phyloP scores from a whole-genome alignment of 2,888 invertebrate species.

The Lasioglossum leucozonium region DNA sequence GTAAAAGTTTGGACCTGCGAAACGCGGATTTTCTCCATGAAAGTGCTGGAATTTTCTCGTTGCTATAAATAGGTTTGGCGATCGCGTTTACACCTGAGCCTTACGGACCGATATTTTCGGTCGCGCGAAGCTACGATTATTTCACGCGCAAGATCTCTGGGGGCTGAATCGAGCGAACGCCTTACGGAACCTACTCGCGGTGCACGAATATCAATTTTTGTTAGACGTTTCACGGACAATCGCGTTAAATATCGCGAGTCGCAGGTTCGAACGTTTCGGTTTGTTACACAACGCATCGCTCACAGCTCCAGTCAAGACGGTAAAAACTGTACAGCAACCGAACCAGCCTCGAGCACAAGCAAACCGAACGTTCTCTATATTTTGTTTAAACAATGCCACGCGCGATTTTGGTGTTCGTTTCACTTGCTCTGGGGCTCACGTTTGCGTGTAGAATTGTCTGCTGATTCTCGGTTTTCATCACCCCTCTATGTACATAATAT shows the following conservation, averaged over 20 bases:
- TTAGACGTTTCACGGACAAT: background rate
- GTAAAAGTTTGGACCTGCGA: background rate
- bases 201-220: background rate
- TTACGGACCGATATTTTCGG: background rate
- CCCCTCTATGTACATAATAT: slow-evolving; percentile 4
- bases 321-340: background rate
- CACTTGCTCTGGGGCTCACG: no score
- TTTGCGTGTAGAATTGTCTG: background rate
- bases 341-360: background rate
- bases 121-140: background rate
- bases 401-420: background rate
- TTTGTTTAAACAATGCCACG: slow-evolving; percentile 1
- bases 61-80: background rate
- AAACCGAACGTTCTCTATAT: background rate
- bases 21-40: background rate
- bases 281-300: background rate
- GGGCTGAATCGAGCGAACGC: background rate
- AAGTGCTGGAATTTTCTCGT: background rate
- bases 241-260: background rate
- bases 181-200: background rate
- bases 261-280: background rate
- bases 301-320: background rate
- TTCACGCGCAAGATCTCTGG: background rate
- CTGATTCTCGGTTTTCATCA: background rate
- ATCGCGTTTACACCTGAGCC: background rate